Evolutionary conservation across 2,797 vertebrate genomes (phyloP).

Genomic region (Lacerta agilis): DNA sequence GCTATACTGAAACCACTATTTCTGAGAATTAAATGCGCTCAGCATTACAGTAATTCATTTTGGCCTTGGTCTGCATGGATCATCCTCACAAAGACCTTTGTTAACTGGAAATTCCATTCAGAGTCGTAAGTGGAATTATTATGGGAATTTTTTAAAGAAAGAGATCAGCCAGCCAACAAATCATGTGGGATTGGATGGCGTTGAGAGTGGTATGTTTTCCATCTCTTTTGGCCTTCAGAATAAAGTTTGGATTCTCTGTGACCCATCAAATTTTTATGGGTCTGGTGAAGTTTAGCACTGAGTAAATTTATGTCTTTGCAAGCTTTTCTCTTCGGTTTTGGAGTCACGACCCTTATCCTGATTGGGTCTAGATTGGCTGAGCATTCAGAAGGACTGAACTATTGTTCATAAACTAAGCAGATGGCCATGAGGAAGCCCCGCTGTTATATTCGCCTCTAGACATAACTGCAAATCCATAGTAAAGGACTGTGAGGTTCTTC

Average conservation of each 20-base stretch:
- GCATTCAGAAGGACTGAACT: background rate
- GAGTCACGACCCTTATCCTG: background rate
- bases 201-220: background rate
- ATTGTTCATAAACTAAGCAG: background rate
- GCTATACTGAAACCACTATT: background rate
- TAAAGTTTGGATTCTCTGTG: background rate
- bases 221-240: background rate
- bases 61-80: background rate
- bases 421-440: background rate
- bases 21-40: background rate
- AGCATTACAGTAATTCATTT: background rate
- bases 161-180: background rate
- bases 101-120: conserved; percentile 7
- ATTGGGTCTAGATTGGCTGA: background rate
- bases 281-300: background rate
- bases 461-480: background rate
- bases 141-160: background rate
- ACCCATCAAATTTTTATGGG: background rate
- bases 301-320: background rate
- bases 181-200: background rate
- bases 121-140: background rate
- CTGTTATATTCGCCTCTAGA: background rate
- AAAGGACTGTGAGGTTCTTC: background rate
- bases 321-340: background rate
- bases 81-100: background rate